These are phyloP conservation scores for Calcarius lapponicus DNA, from an alignment of 2,797 vertebrate genomes.

Conservation along the genomic window DNA sequence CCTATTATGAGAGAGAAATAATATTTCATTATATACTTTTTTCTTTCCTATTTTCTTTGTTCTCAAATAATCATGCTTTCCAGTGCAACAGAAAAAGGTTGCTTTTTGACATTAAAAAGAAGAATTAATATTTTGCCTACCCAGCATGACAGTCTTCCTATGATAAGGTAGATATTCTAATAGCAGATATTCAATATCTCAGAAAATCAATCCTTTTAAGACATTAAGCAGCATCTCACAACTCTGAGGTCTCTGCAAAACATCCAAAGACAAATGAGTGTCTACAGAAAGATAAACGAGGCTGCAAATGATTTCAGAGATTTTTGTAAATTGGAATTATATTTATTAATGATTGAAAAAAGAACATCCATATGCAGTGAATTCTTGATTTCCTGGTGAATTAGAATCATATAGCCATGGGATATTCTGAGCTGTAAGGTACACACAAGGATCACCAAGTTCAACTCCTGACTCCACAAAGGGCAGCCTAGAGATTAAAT, in stretches of 20 bases:
- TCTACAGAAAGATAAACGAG: conserved; percentile 31
- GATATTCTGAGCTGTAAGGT: neutral
- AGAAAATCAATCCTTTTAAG: conserved; percentile 7
- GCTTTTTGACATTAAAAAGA: neutral
- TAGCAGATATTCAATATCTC: neutral
- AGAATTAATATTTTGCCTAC: neutral
- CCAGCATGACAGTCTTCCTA: neutral
- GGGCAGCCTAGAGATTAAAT: neutral
- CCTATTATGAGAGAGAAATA: neutral
- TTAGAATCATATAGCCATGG: neutral
- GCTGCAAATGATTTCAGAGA: neutral
- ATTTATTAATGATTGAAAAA: neutral
- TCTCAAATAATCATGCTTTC: neutral
- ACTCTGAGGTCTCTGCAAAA: neutral
- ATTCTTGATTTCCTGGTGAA: conserved; percentile 8
- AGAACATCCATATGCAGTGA: neutral
- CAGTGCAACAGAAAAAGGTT: neutral
- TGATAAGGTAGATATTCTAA: neutral
- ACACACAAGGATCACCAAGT: neutral
- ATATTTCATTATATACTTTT: neutral
- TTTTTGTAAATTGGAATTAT: neutral
- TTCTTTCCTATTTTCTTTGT: neutral
- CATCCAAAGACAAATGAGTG: neutral
- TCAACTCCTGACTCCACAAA: neutral
- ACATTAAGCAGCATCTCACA: neutral